Percentiles rank a stretch among this genome's conserved stretches.
Conservation (phyloP, 2,113 vertebrate genomes). For the Blennius ocellaris region DNA sequence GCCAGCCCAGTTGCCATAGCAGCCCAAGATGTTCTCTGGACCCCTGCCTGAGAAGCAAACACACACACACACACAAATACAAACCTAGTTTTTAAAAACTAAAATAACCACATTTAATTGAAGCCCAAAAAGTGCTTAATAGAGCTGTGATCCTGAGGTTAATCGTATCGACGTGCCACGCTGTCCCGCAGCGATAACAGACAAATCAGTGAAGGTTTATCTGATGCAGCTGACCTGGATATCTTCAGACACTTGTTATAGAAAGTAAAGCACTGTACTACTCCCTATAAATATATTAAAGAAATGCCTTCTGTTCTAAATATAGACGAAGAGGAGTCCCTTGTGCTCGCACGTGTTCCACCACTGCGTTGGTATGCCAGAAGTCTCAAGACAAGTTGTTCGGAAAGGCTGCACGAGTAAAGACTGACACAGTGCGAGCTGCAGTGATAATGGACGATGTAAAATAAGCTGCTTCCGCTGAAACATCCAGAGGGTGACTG, state of each 20-base stretch:
- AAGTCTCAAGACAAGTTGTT: conserved; percentile 15
- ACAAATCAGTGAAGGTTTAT: conserved; percentile 31
- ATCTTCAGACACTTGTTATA: neutral
- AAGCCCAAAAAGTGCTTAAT: neutral
- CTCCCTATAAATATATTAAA: conserved; percentile 37
- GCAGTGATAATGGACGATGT: neutral
- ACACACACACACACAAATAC: conserved; percentile 21
- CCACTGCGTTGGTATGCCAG: conserved; percentile 8
- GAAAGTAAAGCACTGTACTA: neutral
- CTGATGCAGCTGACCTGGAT: conserved; percentile 37
- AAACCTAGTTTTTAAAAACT: conserved; percentile 38
- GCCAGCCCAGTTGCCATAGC: conserved; percentile 75
- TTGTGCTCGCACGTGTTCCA: neutral
- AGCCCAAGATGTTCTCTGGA: conserved; percentile 72
- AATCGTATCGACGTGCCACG: conserved; percentile 19
- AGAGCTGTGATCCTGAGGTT: conserved; percentile 19
- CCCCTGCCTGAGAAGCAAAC: conserved; percentile 66
- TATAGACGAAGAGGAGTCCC: conserved; percentile 20
- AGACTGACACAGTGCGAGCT: neutral
- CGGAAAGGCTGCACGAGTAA: conserved; percentile 1
- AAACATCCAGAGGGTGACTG: neutral
- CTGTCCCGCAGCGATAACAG: conserved; percentile 15
- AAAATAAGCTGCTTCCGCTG: neutral
- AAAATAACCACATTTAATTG: conserved; percentile 17
- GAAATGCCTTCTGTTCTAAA: conserved; percentile 34